Evolutionary conservation across 2,888 invertebrate genomes (phyloP).

Genomic region (Eupelmus urozonus): DNA sequence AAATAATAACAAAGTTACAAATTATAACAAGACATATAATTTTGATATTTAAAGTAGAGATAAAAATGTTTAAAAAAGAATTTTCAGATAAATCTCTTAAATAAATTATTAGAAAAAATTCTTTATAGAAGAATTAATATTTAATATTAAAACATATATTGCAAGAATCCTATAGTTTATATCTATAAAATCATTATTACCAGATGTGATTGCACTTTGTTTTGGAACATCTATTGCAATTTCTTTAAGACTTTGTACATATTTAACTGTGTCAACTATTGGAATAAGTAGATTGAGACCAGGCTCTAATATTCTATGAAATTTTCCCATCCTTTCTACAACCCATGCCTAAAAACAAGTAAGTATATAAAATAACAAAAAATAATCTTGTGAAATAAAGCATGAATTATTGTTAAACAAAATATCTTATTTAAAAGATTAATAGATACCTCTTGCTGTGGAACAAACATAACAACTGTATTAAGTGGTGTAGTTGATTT

Average conservation of each 20-base stretch:
- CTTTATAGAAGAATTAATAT: no score
- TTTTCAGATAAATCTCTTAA: no score
- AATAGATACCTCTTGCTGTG: conserved; percentile 93
- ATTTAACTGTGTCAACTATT: conserved; percentile 93
- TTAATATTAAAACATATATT: no score
- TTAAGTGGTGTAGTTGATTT: conserved; percentile 89
- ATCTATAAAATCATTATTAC: conserved; percentile 75
- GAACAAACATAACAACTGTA: conserved; percentile 97
- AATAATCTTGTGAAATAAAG: conserved; percentile 20
- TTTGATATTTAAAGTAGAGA: no score
- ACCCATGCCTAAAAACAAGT: conserved; percentile 89
- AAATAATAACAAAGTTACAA: conserved; percentile 21
- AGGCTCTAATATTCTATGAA: conserved; percentile 94
- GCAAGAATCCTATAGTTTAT: no score
- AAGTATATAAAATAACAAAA: conserved; percentile 23
- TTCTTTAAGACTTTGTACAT: conserved; percentile 99
- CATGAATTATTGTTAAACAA: conserved; percentile 17
- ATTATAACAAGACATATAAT: no score
- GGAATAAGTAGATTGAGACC: conserved; percentile 96
- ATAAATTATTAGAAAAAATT: no score
- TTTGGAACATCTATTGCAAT: conserved; percentile 99
- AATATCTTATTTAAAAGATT: conserved; percentile 16
- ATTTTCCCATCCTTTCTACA: conserved; percentile 98
- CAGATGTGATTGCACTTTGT: conserved; percentile 97
- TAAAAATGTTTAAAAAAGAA: no score